Evolutionary conservation across 2,888 invertebrate genomes (phyloP).

Genomic region (Zaprionus obscuricornis): DNA sequence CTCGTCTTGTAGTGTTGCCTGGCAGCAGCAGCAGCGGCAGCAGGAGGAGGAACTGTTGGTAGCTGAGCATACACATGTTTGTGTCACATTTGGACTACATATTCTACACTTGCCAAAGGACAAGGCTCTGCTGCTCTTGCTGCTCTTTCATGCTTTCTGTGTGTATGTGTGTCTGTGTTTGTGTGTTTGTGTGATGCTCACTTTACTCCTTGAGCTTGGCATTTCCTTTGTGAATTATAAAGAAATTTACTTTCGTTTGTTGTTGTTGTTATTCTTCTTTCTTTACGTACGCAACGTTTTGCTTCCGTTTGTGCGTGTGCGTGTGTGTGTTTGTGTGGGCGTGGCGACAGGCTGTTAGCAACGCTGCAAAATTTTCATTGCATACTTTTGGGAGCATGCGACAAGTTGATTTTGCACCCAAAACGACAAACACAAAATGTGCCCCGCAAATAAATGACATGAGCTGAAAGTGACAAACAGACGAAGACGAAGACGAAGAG

Average conservation of each 20-base stretch:
- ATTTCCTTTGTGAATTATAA: conserved; percentile 76
- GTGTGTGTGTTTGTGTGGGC: neutral
- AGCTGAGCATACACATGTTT: conserved; percentile 75
- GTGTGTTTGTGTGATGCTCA: conserved; percentile 30
- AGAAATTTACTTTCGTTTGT: conserved; percentile 61
- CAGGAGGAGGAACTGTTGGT: conserved; percentile 16
- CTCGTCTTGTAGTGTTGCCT: conserved; percentile 46
- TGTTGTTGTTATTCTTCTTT: conserved; percentile 18
- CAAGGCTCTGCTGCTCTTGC: neutral
- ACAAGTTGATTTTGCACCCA: conserved; percentile 30
- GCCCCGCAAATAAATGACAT: conserved; percentile 31
- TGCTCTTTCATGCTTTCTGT: neutral
- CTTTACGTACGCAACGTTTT: conserved; percentile 42
- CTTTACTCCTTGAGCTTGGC: conserved; percentile 61
- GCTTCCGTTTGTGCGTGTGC: conserved; percentile 17
- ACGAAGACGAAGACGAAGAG: no score
- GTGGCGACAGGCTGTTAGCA: conserved; percentile 15
- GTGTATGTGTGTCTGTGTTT: conserved; percentile 29
- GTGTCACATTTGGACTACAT: conserved; percentile 67
- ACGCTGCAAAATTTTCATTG: conserved; percentile 50
- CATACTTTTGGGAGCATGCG: conserved; percentile 52
- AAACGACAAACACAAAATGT: neutral
- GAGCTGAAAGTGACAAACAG: conserved; percentile 21
- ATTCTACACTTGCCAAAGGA: conserved; percentile 22
- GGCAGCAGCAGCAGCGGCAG: neutral